phyloP scores from a whole-genome alignment of 1,140 invertebrate species.

The Leucophenga varia region DNA sequence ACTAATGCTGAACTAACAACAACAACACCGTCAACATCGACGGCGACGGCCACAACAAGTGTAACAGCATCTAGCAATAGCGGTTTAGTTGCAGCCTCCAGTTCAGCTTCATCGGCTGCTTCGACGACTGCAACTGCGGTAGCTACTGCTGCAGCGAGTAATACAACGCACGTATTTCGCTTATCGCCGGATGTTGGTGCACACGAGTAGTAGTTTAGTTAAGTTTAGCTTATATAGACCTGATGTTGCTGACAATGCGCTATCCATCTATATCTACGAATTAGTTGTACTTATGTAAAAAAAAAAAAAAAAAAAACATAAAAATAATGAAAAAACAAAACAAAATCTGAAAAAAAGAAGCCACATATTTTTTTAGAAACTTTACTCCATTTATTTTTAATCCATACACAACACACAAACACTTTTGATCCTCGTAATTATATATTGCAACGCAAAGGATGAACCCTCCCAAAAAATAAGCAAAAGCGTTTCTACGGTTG shows the following conservation, averaged over 20 bases:
- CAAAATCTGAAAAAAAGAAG: conserved; percentile 4
- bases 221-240: conserved; percentile 14
- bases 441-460: too few relatives aligned
- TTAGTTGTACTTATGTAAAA: conserved; percentile 50
- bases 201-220: conserved; percentile 9
- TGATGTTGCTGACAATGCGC: conserved; percentile 18
- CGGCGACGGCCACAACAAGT: conserved; percentile 6
- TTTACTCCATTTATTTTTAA: too few relatives aligned
- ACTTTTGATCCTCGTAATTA: conserved; percentile 11
- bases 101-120: conserved; percentile 18
- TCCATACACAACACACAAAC: conserved; percentile 19
- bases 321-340: too few relatives aligned
- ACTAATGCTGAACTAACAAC: too few relatives aligned
- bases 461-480: too few relatives aligned
- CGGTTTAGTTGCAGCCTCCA: too few relatives aligned
- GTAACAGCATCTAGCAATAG: conserved; percentile 30
- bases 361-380: too few relatives aligned
- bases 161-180: conserved; percentile 46
- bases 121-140: conserved; percentile 45
- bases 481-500: too few relatives aligned
- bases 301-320: conserved; percentile 24
- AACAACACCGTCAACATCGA: too few relatives aligned
- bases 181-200: conserved; percentile 43
- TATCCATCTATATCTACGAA: conserved; percentile 22
- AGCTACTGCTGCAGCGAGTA: conserved; percentile 48